Evolutionary conservation across 2,888 invertebrate species (phyloP).

Genomic region (Phyllotreta striolata): DNA sequence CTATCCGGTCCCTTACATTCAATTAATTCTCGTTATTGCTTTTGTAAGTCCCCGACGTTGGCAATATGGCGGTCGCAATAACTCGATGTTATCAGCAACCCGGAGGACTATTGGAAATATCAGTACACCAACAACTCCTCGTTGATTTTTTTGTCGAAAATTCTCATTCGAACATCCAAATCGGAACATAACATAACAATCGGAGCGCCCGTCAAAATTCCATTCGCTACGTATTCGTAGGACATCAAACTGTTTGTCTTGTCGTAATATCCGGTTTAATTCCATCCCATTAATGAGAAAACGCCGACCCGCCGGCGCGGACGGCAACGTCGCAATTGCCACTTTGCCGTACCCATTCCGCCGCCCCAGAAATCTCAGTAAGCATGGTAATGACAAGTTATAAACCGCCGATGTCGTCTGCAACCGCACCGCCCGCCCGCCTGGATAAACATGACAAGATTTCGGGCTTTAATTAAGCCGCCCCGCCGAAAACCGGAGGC

Average conservation of each 20-base stretch:
- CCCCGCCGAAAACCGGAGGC: conserved; percentile 45
- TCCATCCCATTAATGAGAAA: conserved; percentile 27
- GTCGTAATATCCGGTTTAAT: conserved; percentile 33
- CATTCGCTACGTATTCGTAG: conserved; percentile 30
- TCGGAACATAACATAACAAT: too few species aligned
- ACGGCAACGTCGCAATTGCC: conserved; percentile 25
- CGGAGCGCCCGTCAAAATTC: conserved; percentile 15
- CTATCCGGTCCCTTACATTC: conserved; percentile 31
- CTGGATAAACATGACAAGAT: conserved; percentile 61
- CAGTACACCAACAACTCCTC: too few species aligned
- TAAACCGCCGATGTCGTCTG: conserved; percentile 59
- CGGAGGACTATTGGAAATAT: too few species aligned
- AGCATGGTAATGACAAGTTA: conserved; percentile 61
- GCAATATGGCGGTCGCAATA: conserved; percentile 45
- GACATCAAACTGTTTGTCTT: conserved; percentile 30
- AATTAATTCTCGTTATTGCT: conserved; percentile 38
- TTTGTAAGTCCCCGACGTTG: conserved; percentile 38
- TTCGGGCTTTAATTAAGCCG: conserved; percentile 60
- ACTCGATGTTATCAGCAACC: too few species aligned
- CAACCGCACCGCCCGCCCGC: conserved; percentile 57
- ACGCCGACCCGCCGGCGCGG: conserved; percentile 24
- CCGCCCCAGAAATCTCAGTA: conserved; percentile 54
- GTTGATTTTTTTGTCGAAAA: too few species aligned
- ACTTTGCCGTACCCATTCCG: conserved; percentile 29
- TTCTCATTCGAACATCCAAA: too few species aligned